Evolutionary conservation across 2,113 vertebrate genomes (phyloP), one percentile per base, ranked within the genome.

Genomic region (Oostethus manadensis): DNA sequence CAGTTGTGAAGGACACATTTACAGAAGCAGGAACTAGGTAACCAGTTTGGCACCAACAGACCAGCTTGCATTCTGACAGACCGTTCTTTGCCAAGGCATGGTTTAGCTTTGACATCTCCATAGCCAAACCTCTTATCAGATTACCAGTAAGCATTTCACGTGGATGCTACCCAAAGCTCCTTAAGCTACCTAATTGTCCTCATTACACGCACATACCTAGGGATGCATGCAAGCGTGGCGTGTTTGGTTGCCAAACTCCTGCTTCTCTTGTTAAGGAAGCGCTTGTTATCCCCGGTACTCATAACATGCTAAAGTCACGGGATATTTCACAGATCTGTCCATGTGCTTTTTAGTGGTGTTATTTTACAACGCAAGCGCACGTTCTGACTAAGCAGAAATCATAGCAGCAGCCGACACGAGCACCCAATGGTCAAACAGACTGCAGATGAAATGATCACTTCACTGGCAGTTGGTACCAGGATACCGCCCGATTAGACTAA

Each of bases 101-200:
- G 56, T 64, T 60, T 66, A 45, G 16, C 10, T 60, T 46, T 45
- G 51, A 56, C 45, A 51, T 54, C 51, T 68, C 51, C 13, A 45
- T 50, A 13, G 51, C 57, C 73, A 66, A 66, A 70, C 35, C 67
- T 64, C 26, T 62, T 66, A 60, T 47, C 50, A 74, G 62, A 33
- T 74, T 60, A 71, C 26, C 18, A 66, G 51, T 60, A 63, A 74
- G 58, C 49, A 45, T 51, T 51, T 61, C 56, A 61, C 56, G 54
- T 58, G 64, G 61, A 67, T 68, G 33, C 58, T 60, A 40, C 49
- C 60, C 43, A 51, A 70, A 68, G 56, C 66, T 65, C 26, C 50
- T 65, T 60, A 63, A 50, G 51, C 51, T 1, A 51, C 50, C 53
- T 54, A 54, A 60, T 66, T 45, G 66, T 48, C 58, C 64, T 16